Evolutionary conservation across 2,888 invertebrate genomes (phyloP), one percentile per base, ranked within the genome.

Genomic region (Drosophila cognata): DNA sequence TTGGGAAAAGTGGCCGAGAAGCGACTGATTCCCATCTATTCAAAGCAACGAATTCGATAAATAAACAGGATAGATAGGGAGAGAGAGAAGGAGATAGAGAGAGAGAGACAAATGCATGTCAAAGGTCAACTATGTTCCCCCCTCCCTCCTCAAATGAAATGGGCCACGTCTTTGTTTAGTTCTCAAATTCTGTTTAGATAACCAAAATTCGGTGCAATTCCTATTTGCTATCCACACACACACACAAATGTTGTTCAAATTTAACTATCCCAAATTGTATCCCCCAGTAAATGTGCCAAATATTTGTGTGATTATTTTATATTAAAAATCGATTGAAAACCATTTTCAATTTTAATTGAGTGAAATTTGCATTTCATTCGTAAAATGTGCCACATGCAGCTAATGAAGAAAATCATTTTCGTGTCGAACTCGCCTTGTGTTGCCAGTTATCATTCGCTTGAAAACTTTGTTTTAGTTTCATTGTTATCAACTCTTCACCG

Each of bases 401-500:
- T 35, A 35, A 35, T 8, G 8, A 18, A 8, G 18, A 38, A 21
- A 21, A 25, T 18, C 46, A 46, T 13, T 21, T 21, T 13, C 25
- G 25, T 5, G 25, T 16, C 21, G 25, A 35, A 1, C 0, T 16
- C 21, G 18, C 35, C 18, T 25, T 55, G 41, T 57, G 41, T 57
- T 57, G 41, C 41, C 41, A 29, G n/a, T 55, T 29, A 29, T 56
- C 38, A 29, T 29, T 18, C 53, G 10, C 21, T 63, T 43, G 28
- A 5, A 11, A 33, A n/a, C 33, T 21, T 41, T 29, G 41, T 43
- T 33, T 53, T 41, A 33, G 28, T 38, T 56, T 25, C 55, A 28
- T 18, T 55, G 41, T 60, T 58, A 57, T 41, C 61, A 35, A 48
- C 36, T 36, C 18, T 48, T 56, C 53, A 64, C 33, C 55, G 11